Evolutionary conservation across 1,140 invertebrate species (phyloP), one percentile per base, ranked within the genome.

Genomic region (Ylistrum balloti): DNA sequence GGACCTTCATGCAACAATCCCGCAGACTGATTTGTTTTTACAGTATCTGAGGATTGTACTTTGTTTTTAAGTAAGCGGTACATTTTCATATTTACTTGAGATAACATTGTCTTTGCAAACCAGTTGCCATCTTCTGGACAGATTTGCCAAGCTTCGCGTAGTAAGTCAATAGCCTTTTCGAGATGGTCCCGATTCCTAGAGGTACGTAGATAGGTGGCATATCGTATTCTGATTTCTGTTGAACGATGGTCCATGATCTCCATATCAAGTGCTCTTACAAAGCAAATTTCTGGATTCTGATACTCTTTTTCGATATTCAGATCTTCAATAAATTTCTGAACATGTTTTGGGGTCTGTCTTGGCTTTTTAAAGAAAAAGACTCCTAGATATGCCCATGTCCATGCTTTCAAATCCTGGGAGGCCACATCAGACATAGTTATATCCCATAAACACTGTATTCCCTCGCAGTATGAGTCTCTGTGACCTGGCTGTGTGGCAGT

Each of bases 381-480:
- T 32, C 90, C 90, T 17, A 91, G 56, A 86, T 87, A 91, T 15
- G 88, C 41, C 85, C 85, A 89, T 38, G 90, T 38, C 5, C 22
- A 33, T 7, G 85, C 56, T 86, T 34, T 89, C 22, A 48, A 74
- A 28, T 91, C 85, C 28, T 41, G 33, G 13, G 35, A 20, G 0
- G 32, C 74, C 2, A 85, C 0, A 0, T 34, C 17, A 74, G 56
- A 74, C 22, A 35, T 28, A 86, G 20, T 38, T 32, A 89, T 87
- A 20, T 87, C 33, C 33, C 87, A 1, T n/a, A 74, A 86, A 87
- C 48, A 35, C n/a, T 34, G 33, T 13, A 91, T 41, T 32, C 74
- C 90, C 88, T 89, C 86, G 7, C 48, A 20, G 35, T 86, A 88
- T 28, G 45, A 88, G 28, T 91, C 88, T 56, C 87, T 74, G 56